phyloP scores from a whole-genome alignment of 1,140 invertebrate species.

The Neodiprion virginianus region DNA sequence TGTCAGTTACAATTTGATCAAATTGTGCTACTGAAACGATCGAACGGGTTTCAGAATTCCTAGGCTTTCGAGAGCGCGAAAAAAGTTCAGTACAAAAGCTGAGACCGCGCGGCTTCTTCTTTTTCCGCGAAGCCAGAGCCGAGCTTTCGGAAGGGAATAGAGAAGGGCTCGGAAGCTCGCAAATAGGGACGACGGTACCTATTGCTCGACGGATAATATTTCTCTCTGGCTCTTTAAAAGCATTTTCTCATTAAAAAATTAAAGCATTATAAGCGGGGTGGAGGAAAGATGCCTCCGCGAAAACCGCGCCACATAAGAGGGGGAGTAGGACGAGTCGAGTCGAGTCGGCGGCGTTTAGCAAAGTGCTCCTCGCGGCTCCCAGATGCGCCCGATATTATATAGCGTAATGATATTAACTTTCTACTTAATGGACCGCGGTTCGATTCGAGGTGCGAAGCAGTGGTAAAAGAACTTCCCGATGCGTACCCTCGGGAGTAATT shows the following conservation, averaged over 20 bases:
- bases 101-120: no score
- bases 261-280: conserved; percentile 45
- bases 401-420: conserved; percentile 64
- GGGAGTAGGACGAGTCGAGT: conserved; percentile 22
- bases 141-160: no score
- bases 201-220: conserved; percentile 60
- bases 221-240: conserved; percentile 62
- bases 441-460: conserved; percentile 58
- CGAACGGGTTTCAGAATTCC: no score
- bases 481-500: conserved; percentile 1
- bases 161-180: conserved; percentile 3
- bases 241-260: conserved; percentile 66
- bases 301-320: conserved; percentile 24
- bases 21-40: no score
- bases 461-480: conserved; percentile 20
- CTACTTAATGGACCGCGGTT: conserved; percentile 63
- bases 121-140: no score
- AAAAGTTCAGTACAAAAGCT: no score
- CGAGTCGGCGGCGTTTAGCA: conserved; percentile 44
- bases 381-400: conserved; percentile 65
- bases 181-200: conserved; percentile 37
- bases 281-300: conserved; percentile 27
- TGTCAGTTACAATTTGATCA: no score
- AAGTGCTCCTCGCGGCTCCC: conserved; percentile 60
- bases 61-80: no score